Evolutionary conservation across 2,888 invertebrate species (phyloP).

Genomic region (Platycheirus albimanus): DNA sequence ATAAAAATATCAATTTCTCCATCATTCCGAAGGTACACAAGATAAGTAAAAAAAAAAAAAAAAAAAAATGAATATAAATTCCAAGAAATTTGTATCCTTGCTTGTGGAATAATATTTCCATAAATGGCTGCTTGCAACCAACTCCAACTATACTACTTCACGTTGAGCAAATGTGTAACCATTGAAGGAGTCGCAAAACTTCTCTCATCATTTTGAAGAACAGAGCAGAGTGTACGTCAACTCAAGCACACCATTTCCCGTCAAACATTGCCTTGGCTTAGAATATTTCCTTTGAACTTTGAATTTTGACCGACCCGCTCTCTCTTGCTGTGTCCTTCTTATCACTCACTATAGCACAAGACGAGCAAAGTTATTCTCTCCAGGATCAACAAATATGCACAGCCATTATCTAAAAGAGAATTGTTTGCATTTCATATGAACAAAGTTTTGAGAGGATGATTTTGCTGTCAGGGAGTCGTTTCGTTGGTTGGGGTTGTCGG

Average conservation of each 20-base stretch:
- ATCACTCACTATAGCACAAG: neutral
- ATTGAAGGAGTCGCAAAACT: constrained; percentile 14
- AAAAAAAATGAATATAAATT: constrained; percentile 22
- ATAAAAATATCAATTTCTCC: constrained; percentile 64
- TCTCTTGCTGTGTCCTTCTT: neutral
- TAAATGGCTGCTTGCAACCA: constrained; percentile 53
- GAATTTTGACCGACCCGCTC: constrained; percentile 28
- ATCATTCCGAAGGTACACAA: too few species aligned
- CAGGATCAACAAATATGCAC: constrained; percentile 71
- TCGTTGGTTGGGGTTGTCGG: too few species aligned
- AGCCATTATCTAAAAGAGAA: constrained; percentile 69
- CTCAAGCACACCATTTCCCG: constrained; percentile 42
- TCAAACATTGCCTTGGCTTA: constrained; percentile 33
- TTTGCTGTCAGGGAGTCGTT: constrained; percentile 8
- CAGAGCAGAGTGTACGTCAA: constrained; percentile 39
- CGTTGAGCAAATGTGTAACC: constrained; percentile 15
- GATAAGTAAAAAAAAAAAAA: neutral
- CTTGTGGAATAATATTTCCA: constrained; percentile 61
- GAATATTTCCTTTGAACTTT: constrained; percentile 65
- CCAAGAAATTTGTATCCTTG: constrained; percentile 56
- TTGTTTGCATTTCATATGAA: constrained; percentile 73
- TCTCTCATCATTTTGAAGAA: constrained; percentile 45
- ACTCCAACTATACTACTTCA: neutral
- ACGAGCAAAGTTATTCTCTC: constrained; percentile 52
- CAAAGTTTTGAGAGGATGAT: constrained; percentile 56